Base-by-base conservation (phyloP, 1,140 invertebrate genomes). In the Polyergus mexicanus region DNA sequence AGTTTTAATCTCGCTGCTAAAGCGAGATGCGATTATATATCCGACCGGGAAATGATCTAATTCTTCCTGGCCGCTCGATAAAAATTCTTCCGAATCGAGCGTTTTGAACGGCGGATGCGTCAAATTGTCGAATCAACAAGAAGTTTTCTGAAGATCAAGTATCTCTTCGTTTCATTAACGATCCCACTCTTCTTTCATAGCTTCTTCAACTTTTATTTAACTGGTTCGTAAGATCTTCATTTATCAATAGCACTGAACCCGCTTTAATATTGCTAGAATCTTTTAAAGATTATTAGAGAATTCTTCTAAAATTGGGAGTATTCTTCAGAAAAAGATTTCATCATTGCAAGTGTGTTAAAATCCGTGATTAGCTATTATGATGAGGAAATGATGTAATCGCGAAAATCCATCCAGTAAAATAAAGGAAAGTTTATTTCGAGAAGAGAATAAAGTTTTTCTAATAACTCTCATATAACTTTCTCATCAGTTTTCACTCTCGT, bases 1-100 rank as follows among this genome's bases (percentile, higher is more conserved):
- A 22, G 2, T 25, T 72, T 60, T 44, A 38, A 60, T 47, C n/a
- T 41, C 35, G 54, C 16, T 47, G 32, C 13, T 78, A 68, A n/a
- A 72, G 35, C 56, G 68, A 74, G 54, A 74, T 5, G 11, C 10
- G 41, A 41, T 58, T 22, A 74, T 60, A 69, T 35, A 60, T 60
- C 38, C 25, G 8, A 58, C 41, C 7, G 19, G 38, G 35, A 47
- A 44, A 60, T 47, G 38, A 32, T 72, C 13, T 60, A 60, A 83
- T 72, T 25, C 51, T 81, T 41, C 28, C 22, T 80, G 56, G 19
- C 35, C 19, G 7, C 19, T 54, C 13, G 38, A 83, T 83, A 25
- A 44, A 44, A 58, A 71, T 44, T 81, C 38, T 58, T 60, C 28
- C 25, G 25, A 25, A 60, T 72, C 25, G 38, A 58, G 60, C 25